Percentiles rank a stretch among this genome's conserved stretches.
Conservation (phyloP, 2,797 vertebrate genomes). For the Meriones psammophilus region DNA sequence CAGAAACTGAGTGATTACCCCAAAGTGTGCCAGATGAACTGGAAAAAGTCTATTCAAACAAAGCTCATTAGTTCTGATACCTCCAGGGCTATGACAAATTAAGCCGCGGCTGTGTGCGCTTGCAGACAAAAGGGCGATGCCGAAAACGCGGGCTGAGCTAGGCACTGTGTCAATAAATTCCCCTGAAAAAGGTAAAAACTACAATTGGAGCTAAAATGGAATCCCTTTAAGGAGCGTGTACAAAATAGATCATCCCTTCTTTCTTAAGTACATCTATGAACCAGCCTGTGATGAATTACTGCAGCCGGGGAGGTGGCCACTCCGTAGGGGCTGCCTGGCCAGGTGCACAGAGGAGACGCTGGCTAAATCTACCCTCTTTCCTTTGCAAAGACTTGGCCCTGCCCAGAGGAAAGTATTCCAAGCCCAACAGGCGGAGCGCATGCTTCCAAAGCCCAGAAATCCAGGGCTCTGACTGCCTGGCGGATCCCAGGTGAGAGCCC, state of each 20-base stretch:
- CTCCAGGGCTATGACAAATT: slow-evolving; percentile 94
- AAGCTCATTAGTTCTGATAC: slow-evolving; percentile 95
- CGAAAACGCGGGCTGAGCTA: slow-evolving; percentile 86
- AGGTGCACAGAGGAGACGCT: slow-evolving; percentile 51
- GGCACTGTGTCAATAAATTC: slow-evolving; percentile 90
- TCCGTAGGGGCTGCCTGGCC: slow-evolving; percentile 65
- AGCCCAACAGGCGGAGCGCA: background rate
- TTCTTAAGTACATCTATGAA: slow-evolving; percentile 85
- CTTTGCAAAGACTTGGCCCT: slow-evolving; percentile 37
- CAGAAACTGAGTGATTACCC: slow-evolving; percentile 94
- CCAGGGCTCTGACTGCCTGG: background rate
- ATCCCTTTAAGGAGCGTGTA: slow-evolving; percentile 87
- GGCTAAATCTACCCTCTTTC: background rate
- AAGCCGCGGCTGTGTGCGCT: slow-evolving; percentile 92
- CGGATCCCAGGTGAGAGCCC: background rate
- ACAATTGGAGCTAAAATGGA: slow-evolving; percentile 88
- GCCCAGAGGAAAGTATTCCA: background rate
- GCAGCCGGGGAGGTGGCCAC: slow-evolving; percentile 70
- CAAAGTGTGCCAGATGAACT: slow-evolving; percentile 95
- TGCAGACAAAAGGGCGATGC: slow-evolving; percentile 90
- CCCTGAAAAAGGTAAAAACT: slow-evolving; percentile 89
- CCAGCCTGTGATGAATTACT: slow-evolving; percentile 81
- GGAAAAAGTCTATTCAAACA: slow-evolving; percentile 95
- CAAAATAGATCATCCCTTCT: slow-evolving; percentile 86
- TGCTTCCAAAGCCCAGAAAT: background rate